Evolutionary conservation across 2,113 vertebrate species (phyloP).

Genomic region (Struthidea cinerea): DNA sequence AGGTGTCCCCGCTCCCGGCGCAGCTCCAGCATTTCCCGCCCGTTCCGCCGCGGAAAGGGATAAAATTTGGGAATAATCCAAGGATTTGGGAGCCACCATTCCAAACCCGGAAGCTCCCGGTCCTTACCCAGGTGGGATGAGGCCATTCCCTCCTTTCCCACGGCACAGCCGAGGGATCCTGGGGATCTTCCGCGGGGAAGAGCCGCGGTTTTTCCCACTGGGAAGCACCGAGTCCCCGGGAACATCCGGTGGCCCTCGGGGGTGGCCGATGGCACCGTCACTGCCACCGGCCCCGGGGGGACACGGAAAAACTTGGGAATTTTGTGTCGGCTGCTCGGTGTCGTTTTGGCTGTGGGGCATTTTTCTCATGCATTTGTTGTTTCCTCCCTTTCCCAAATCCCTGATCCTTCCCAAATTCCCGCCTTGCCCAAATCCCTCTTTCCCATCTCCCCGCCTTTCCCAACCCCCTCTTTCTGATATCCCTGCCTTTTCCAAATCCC

Average conservation of each 20-base stretch:
- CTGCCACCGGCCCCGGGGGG: background rate
- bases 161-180: background rate
- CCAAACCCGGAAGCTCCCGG: background rate
- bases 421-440: background rate
- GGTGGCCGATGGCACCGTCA: background rate
- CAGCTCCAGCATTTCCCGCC: background rate
- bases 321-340: background rate
- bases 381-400: background rate
- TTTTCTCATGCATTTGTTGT: background rate
- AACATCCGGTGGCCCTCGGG: background rate
- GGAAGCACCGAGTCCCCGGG: background rate
- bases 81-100: rapidly evolving
- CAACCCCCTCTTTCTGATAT: too few relatives aligned
- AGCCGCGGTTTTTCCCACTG: background rate
- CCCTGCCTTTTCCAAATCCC: background rate
- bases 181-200: rapidly evolving
- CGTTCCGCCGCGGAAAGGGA: background rate
- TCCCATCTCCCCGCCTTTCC: background rate
- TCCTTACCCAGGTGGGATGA: background rate
- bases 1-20: background rate
- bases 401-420: background rate
- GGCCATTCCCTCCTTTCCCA: rapidly evolving
- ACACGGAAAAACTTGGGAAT: background rate
- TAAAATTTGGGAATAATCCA: rapidly evolving
- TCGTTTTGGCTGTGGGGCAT: background rate